Evolutionary conservation across 53 echinoderm and acorn worm genomes (phyloP).

Genomic region (Luidia sarsii): DNA sequence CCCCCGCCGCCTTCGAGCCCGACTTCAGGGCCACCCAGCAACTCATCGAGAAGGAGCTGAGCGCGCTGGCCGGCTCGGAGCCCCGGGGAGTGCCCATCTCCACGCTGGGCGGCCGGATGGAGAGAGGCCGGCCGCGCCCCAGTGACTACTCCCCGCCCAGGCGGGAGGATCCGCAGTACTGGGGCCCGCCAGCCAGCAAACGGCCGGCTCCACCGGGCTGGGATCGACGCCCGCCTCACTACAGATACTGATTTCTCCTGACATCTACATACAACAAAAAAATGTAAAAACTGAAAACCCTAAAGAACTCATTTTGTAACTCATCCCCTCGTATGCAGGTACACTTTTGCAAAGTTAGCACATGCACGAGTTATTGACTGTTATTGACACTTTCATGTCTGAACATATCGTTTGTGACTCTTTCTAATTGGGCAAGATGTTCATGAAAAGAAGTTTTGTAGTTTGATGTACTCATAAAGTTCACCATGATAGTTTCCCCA

Average conservation of each 20-base stretch:
- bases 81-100: constrained; percentile 36
- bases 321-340: too few species aligned
- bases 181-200: constrained; percentile 20
- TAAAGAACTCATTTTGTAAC: too few species aligned
- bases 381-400: too few species aligned
- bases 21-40: constrained; percentile 38
- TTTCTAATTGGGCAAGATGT: too few species aligned
- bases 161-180: constrained; percentile 18
- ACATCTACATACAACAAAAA: too few species aligned
- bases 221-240: constrained; percentile 21
- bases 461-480: too few species aligned
- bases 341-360: too few species aligned
- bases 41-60: constrained; percentile 47
- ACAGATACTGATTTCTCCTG: constrained; percentile 53
- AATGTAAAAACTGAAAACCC: too few species aligned
- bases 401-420: too few species aligned
- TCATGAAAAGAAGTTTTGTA: too few species aligned
- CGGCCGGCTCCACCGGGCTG: constrained; percentile 8
- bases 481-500: too few species aligned
- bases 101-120: constrained; percentile 21
- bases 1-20: not conserved
- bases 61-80: constrained; percentile 23
- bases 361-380: too few species aligned
- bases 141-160: constrained; percentile 14
- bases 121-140: constrained; percentile 1